Percentiles rank a stretch among this genome's conserved stretches.
These are phyloP conservation scores for Machaerirhynchus nigripectus DNA, from an alignment of 2,113 vertebrate species.

Conservation along the genomic window DNA sequence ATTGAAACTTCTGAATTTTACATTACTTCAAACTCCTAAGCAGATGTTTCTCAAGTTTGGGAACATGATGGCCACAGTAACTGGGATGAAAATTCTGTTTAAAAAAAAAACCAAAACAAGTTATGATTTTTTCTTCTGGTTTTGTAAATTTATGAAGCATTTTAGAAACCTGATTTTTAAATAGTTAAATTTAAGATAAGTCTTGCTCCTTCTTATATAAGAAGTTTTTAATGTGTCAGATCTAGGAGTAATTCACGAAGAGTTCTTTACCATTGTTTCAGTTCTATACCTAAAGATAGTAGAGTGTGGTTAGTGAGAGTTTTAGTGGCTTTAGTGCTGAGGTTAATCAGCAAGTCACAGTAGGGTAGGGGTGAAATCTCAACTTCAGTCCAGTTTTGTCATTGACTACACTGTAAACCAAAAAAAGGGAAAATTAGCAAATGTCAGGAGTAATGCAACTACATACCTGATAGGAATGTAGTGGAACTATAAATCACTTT, in stretches of 20 bases:
- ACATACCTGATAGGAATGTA: neutral
- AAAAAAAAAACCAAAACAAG: neutral
- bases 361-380: neutral
- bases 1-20: neutral
- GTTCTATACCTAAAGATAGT: neutral
- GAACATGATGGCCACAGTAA: neutral
- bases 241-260: neutral
- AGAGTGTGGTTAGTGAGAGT: neutral
- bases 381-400: neutral
- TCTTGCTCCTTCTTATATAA: neutral
- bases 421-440: neutral
- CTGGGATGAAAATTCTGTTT: neutral
- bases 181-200: neutral
- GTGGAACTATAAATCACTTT: neutral
- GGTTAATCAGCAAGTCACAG: neutral
- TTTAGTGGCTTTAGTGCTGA: neutral
- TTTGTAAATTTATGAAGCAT: neutral
- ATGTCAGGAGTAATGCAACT: neutral
- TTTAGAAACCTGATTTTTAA: neutral
- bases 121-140: fast-evolving
- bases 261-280: neutral
- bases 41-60: neutral
- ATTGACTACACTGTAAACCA: neutral
- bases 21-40: neutral
- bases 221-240: neutral